These are phyloP conservation scores for Acleris laterana DNA, from an alignment of 2,888 invertebrate genomes.

Conservation along the genomic window DNA sequence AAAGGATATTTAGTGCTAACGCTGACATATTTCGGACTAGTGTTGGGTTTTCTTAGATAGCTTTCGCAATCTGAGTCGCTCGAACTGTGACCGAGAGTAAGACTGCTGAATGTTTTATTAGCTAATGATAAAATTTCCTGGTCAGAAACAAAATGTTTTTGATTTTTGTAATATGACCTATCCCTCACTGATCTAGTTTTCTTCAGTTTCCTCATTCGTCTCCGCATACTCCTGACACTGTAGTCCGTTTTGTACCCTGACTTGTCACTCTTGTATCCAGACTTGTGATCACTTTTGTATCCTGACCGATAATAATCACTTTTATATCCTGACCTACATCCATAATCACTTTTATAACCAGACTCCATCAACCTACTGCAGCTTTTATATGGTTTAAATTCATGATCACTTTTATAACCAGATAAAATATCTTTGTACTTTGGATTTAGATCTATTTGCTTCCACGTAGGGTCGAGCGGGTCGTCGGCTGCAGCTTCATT, in stretches of 20 bases:
- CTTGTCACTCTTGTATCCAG: slow-evolving; percentile 85
- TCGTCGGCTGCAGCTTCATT: slow-evolving; percentile 83
- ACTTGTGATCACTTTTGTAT: slow-evolving; percentile 86
- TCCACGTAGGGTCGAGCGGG: slow-evolving; percentile 86
- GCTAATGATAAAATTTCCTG: slow-evolving; percentile 85
- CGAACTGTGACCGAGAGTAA: slow-evolving; percentile 84
- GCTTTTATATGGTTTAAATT: slow-evolving; percentile 80
- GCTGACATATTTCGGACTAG: slow-evolving; percentile 77
- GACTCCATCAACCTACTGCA: slow-evolving; percentile 82
- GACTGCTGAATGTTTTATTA: slow-evolving; percentile 79
- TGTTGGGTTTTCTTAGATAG: slow-evolving; percentile 68
- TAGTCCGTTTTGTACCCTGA: slow-evolving; percentile 85
- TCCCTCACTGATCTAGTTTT: slow-evolving; percentile 80
- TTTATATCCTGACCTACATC: slow-evolving; percentile 80
- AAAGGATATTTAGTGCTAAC: slow-evolving; percentile 75
- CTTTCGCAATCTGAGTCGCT: slow-evolving; percentile 80
- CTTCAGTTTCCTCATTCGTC: slow-evolving; percentile 78
- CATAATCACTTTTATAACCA: slow-evolving; percentile 86
- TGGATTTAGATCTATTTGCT: slow-evolving; percentile 86
- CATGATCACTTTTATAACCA: slow-evolving; percentile 86
- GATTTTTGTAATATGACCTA: slow-evolving; percentile 80
- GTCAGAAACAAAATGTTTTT: slow-evolving; percentile 83
- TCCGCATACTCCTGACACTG: slow-evolving; percentile 77
- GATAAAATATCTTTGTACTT: slow-evolving; percentile 86
- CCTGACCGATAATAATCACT: slow-evolving; percentile 82